Evolutionary conservation across 2,797 vertebrate species (phyloP).

Genomic region (Melanitta fusca): DNA sequence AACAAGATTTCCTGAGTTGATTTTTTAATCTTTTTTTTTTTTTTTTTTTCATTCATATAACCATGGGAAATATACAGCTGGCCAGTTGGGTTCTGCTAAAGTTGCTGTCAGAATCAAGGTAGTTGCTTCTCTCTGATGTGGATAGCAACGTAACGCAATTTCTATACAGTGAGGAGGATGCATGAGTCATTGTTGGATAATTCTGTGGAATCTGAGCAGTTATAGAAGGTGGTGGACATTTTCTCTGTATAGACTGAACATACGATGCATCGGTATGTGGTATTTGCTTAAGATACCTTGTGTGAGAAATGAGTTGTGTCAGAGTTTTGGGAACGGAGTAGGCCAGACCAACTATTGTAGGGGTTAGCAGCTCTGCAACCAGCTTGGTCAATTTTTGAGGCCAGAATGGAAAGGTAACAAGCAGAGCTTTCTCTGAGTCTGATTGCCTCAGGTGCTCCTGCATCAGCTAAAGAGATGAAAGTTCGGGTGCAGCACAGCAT

Average conservation of each 20-base stretch:
- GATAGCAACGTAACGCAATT: accelerated
- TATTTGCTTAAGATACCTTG: neutral
- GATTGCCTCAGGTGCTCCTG: neutral
- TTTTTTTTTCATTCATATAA: neutral
- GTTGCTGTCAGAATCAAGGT: neutral
- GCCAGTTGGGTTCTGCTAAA: neutral
- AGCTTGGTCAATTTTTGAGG: neutral
- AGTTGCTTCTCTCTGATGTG: neutral
- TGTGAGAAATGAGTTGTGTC: neutral
- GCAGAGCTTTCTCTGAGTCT: neutral
- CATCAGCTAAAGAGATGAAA: neutral
- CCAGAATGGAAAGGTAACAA: neutral
- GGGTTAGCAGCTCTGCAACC: neutral
- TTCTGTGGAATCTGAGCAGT: neutral
- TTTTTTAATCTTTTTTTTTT: neutral
- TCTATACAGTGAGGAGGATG: neutral
- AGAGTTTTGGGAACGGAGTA: neutral
- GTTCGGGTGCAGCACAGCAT: neutral
- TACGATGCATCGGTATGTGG: no score
- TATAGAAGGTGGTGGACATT: neutral
- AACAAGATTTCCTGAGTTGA: accelerated
- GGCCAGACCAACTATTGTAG: neutral
- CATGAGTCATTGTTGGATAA: neutral
- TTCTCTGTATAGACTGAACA: neutral
- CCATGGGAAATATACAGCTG: neutral